Evolutionary conservation across 2,113 vertebrate species (phyloP).

Genomic region (Phoenicopterus ruber): DNA sequence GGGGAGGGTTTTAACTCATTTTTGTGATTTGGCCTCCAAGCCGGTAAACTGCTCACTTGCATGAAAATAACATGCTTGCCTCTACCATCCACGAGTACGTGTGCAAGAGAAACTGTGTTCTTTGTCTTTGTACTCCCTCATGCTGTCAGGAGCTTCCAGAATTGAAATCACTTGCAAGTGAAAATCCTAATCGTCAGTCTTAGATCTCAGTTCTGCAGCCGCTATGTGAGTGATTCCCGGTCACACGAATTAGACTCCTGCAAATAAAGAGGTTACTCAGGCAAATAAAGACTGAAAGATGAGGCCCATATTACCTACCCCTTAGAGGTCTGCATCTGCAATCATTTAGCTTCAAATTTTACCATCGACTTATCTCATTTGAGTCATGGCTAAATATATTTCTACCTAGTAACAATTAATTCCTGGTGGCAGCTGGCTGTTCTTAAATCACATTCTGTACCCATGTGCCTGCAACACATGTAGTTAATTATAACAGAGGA

Average conservation of each 20-base stretch:
- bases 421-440: background rate
- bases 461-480: background rate
- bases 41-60: background rate
- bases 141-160: background rate
- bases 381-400: background rate
- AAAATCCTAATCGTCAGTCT: background rate
- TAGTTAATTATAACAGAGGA: background rate
- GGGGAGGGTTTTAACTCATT: background rate
- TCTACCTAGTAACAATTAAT: background rate
- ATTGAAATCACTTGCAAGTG: background rate
- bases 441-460: slow-evolving; percentile 27
- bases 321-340: background rate
- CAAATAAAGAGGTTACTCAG: background rate
- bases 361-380: background rate
- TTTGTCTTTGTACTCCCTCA: background rate
- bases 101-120: background rate
- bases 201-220: background rate
- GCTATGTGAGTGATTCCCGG: background rate
- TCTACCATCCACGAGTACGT: rapidly evolving
- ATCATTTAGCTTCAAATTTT: background rate
- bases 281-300: background rate
- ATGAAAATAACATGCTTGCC: background rate
- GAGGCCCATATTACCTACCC: background rate
- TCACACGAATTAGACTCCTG: background rate
- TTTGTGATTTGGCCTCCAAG: background rate